A percentile compares a stretch with the other conserved stretches of the same genome.
phyloP scores from a whole-genome alignment of 2,888 invertebrate species.

The Harmothoe impar region DNA sequence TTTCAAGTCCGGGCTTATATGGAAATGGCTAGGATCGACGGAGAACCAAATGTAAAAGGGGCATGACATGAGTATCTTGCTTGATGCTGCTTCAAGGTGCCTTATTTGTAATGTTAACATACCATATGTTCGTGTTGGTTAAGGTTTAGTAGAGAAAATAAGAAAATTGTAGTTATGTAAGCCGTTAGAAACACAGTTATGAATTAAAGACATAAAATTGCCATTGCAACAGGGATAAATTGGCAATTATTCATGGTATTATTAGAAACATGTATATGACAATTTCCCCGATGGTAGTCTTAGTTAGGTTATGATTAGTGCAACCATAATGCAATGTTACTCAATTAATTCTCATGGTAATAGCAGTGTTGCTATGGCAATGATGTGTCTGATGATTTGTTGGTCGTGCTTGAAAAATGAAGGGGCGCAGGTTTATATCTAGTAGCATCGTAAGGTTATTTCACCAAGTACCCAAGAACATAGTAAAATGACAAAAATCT shows the following conservation, averaged over 20 bases:
- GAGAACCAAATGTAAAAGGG: no score
- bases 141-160: background rate
- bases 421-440: background rate
- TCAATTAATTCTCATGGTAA: no score
- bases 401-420: background rate
- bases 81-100: no score
- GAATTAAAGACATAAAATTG: slow-evolving; percentile 20
- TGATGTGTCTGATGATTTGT: background rate
- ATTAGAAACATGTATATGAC: no score
- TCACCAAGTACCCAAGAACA: slow-evolving; percentile 57
- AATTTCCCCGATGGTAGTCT: no score
- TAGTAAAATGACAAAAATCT: slow-evolving; percentile 71
- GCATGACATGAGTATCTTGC: no score
- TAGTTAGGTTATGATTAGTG: no score
- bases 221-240: background rate
- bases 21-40: no score
- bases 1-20: no score
- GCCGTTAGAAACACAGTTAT: background rate
- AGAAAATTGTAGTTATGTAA: background rate
- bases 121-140: background rate
- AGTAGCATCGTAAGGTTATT: slow-evolving; percentile 11
- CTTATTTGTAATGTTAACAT: background rate
- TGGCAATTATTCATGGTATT: no score
- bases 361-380: slow-evolving; percentile 11
- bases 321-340: no score